Conservation (phyloP, 1,140 invertebrate species). For the Zophobas morio region DNA sequence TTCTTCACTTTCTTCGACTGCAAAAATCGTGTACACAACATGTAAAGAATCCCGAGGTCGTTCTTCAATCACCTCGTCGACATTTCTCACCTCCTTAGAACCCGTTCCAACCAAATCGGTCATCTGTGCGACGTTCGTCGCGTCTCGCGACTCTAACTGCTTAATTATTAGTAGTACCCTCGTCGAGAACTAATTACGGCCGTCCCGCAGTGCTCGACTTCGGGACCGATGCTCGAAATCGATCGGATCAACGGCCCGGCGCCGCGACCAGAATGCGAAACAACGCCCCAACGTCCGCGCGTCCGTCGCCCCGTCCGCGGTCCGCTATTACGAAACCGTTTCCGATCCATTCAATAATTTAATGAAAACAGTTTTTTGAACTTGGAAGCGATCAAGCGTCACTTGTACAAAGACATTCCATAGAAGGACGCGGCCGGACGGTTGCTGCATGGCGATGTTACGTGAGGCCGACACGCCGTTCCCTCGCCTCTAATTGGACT, state of each 20-base stretch:
- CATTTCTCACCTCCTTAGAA: neutral
- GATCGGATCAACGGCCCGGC: too few species aligned
- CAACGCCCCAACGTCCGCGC: neutral
- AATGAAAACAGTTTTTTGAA: slow-evolving; percentile 12
- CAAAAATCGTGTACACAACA: neutral
- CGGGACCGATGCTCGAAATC: too few species aligned
- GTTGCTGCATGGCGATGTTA: slow-evolving; percentile 1
- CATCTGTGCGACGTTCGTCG: neutral
- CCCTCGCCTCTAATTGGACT: neutral
- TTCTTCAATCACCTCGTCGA: neutral
- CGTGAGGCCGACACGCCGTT: slow-evolving; percentile 7
- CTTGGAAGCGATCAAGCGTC: slow-evolving; percentile 1
- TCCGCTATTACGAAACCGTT: neutral
- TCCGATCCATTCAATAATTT: neutral
- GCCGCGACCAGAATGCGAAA: neutral
- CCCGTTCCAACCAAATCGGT: slow-evolving; percentile 18
- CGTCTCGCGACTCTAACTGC: slow-evolving; percentile 5
- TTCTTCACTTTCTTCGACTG: neutral
- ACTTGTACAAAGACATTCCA: slow-evolving; percentile 23
- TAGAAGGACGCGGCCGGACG: slow-evolving; percentile 26
- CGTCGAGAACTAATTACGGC: too few species aligned
- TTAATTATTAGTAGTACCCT: neutral
- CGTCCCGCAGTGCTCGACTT: neutral
- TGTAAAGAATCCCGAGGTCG: too few species aligned
- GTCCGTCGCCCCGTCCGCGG: neutral